Evolutionary conservation across 2,113 vertebrate species (phyloP), one percentile per base, ranked within the genome.

Genomic region (Corvus moneduloides): DNA sequence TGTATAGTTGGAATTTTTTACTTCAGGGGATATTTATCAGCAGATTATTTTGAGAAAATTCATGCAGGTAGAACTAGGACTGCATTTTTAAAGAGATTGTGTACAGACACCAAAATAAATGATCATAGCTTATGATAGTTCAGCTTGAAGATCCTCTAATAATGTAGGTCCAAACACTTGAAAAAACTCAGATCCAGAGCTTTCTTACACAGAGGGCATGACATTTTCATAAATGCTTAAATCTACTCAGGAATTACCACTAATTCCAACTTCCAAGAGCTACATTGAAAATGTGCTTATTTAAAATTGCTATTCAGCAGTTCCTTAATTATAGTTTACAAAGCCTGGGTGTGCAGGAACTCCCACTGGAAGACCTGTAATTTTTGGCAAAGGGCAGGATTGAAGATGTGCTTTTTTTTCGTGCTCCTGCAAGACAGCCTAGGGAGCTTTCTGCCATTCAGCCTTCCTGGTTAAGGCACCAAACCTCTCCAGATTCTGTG

Each of bases 401-500:
- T 62, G 68, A 84, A 64, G 63, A 61, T 1, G 3, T 7, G 0
- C 21, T 15, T 90, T 71, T 71, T 68, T 56, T 17, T 11, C 21
- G 7, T 0, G 0, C 21, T 79, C 18, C 48, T 27, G 51, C 30
- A 1, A 76, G 35, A 27, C 67, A 80, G 15, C 16, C 41, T 17
- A 4, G 18, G 44, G 49, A 85, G 7, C 10, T 83, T 58, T 30
- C 33, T 51, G 56, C 62, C 39, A 52, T 44, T 46, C 62, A 26
- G 18, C 44, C 75, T 48, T 63, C 61, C 67, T 35, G 14, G 39
- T 39, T 11, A 48, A 81, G 62, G 35, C 75, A 61, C 16, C 39
- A 76, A 83, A 83, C 3, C 17, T 37, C 41, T 56, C 41, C 63
- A 49, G 59, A 13, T 22, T n/a, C 39, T 59, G 35, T 10, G 0